These are phyloP conservation scores for Channa argus DNA, from an alignment of 2,113 vertebrate genomes.

Conservation along the genomic window DNA sequence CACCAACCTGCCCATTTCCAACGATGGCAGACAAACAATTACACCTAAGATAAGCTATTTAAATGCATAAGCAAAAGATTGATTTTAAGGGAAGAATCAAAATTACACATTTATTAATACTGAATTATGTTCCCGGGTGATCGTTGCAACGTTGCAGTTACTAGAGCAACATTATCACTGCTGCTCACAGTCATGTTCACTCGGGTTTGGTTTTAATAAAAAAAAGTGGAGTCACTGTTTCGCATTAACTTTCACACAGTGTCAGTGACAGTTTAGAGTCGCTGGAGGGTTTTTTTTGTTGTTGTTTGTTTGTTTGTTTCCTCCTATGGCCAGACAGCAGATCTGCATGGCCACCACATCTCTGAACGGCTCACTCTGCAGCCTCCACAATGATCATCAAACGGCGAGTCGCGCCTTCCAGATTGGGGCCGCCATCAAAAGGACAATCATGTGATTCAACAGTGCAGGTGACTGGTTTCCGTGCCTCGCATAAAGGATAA, in stretches of 20 bases:
- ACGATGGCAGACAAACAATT: no score
- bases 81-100: no score
- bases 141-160: no score
- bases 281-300: conserved; percentile 29
- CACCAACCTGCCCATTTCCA: no score
- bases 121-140: no score
- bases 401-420: conserved; percentile 1
- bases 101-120: no score
- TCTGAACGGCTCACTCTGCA: conserved; percentile 6
- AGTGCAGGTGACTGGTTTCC: conserved; percentile 39
- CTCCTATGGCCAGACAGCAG: conserved; percentile 29
- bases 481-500: conserved; percentile 23
- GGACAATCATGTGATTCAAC: conserved; percentile 28
- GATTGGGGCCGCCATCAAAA: conserved; percentile 5
- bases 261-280: conserved; percentile 6
- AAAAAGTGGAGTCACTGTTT: conserved; percentile 16
- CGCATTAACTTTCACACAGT: conserved; percentile 4
- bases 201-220: background rate
- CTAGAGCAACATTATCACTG: background rate
- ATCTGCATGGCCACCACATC: conserved; percentile 33
- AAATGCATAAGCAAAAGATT: no score
- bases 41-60: no score
- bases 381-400: conserved; percentile 18
- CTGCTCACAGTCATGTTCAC: background rate
- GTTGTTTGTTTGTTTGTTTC: conserved; percentile 7